phyloP scores from a whole-genome alignment of 2,888 invertebrate genomes.

The Tiphia femorata region DNA sequence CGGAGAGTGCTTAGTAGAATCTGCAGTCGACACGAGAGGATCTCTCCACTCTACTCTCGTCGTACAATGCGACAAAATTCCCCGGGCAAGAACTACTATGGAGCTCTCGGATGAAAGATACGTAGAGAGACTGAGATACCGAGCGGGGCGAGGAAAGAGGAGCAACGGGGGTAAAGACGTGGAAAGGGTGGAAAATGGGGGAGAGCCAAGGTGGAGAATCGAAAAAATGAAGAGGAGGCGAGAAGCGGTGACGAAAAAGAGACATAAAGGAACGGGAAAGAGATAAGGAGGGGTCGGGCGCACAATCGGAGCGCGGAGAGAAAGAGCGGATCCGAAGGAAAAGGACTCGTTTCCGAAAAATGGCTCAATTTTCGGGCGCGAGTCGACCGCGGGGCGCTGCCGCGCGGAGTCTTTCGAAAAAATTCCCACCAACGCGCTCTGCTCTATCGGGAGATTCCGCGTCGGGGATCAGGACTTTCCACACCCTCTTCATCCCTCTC shows the following conservation, averaged over 20 bases:
- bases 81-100: not conserved
- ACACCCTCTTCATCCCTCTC: constrained; percentile 14
- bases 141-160: too few species aligned
- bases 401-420: constrained; percentile 33
- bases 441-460: constrained; percentile 26
- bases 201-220: not conserved
- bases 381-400: constrained; percentile 9
- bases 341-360: constrained; percentile 32
- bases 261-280: not conserved
- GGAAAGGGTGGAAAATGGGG: not conserved
- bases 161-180: not conserved
- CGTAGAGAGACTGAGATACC: too few species aligned
- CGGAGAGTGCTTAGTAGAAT: not conserved
- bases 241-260: constrained; percentile 4
- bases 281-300: not conserved
- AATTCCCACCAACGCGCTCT: constrained; percentile 18
- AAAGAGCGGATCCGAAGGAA: constrained; percentile 15
- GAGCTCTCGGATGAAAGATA: not conserved
- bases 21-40: not conserved
- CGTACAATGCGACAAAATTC: not conserved
- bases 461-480: constrained; percentile 37
- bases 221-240: not conserved
- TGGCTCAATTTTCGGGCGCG: constrained; percentile 38
- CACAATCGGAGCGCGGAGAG: not conserved
- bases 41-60: not conserved